Percentiles rank a stretch among this genome's conserved stretches.
Conservation (phyloP, 2,888 invertebrate species). For the Drosophila buzzatii region DNA sequence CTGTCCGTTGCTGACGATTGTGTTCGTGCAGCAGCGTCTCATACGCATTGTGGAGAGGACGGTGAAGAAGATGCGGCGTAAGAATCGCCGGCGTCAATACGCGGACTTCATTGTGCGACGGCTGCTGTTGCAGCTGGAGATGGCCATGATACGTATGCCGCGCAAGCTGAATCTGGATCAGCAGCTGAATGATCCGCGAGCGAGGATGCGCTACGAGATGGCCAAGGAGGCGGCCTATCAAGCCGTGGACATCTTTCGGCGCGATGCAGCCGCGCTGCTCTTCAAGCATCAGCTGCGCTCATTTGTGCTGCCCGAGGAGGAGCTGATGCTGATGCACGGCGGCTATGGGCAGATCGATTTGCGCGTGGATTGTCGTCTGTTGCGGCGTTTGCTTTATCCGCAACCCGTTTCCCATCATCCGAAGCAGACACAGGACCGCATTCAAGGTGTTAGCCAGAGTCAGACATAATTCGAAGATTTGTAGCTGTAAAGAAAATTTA, state of each 20-base stretch:
- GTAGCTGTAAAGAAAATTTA: slow-evolving; percentile 17
- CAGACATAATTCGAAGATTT: background rate
- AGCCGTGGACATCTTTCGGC: slow-evolving; percentile 51
- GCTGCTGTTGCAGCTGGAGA: slow-evolving; percentile 46
- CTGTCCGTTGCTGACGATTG: background rate
- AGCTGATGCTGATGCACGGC: slow-evolving; percentile 19
- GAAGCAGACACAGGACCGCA: background rate
- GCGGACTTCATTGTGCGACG: slow-evolving; percentile 56
- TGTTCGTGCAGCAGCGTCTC: slow-evolving; percentile 1
- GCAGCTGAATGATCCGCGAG: slow-evolving; percentile 2
- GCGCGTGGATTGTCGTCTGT: slow-evolving; percentile 10
- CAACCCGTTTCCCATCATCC: background rate
- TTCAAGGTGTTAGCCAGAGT: background rate
- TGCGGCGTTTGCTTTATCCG: slow-evolving; percentile 36
- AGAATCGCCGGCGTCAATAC: slow-evolving; percentile 3
- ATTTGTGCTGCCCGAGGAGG: slow-evolving; percentile 42
- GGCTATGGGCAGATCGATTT: slow-evolving; percentile 38
- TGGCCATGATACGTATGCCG: slow-evolving; percentile 36
- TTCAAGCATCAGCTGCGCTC: background rate
- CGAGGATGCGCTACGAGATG: background rate
- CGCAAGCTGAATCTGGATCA: background rate
- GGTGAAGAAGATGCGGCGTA: background rate
- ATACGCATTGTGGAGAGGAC: background rate
- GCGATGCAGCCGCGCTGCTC: slow-evolving; percentile 44
- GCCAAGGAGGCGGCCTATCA: slow-evolving; percentile 26